A percentile compares a stretch with the other conserved stretches of the same genome.
These are phyloP conservation scores for Dasysyrphus tricinctus DNA, from an alignment of 2,888 invertebrate genomes.

Conservation along the genomic window DNA sequence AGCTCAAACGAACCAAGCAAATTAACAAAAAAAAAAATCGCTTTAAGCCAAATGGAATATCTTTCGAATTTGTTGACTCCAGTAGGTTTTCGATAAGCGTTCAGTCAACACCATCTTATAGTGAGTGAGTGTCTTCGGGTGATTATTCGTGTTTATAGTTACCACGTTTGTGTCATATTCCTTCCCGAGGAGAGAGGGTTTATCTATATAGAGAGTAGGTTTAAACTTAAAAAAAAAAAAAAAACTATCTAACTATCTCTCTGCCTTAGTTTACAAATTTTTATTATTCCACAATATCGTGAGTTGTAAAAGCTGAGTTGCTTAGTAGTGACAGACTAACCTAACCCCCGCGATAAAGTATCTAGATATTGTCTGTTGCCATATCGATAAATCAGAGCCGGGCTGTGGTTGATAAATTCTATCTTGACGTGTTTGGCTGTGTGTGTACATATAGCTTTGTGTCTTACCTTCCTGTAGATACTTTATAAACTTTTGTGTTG, in stretches of 20 bases:
- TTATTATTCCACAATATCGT: constrained; percentile 4
- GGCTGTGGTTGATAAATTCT: constrained; percentile 67
- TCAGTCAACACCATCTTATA: constrained; percentile 69
- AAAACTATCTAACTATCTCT: constrained; percentile 39
- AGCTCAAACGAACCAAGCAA: constrained; percentile 39
- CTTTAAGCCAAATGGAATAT: constrained; percentile 68
- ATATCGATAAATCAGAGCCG: constrained; percentile 64
- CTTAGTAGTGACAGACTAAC: constrained; percentile 3
- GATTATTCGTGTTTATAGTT: constrained; percentile 34
- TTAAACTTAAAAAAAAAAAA: constrained; percentile 5
- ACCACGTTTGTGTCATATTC: constrained; percentile 38
- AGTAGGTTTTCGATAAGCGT: constrained; percentile 75
- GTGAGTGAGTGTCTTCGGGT: constrained; percentile 58
- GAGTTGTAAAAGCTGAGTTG: constrained; percentile 46
- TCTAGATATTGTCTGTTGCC: constrained; percentile 64
- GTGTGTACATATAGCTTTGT: constrained; percentile 35
- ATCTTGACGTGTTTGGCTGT: constrained; percentile 30
- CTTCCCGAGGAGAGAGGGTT: constrained; percentile 9
- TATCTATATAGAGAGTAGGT: constrained; percentile 48
- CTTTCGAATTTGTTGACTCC: constrained; percentile 69
- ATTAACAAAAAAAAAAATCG: constrained; percentile 2
- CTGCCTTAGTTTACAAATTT: constrained; percentile 51
- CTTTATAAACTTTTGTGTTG: constrained; percentile 28
- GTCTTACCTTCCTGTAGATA: constrained; percentile 27
- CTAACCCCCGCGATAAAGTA: constrained; percentile 44